Base-by-base conservation (phyloP, 2,888 invertebrate genomes). In the Apamea sordens region DNA sequence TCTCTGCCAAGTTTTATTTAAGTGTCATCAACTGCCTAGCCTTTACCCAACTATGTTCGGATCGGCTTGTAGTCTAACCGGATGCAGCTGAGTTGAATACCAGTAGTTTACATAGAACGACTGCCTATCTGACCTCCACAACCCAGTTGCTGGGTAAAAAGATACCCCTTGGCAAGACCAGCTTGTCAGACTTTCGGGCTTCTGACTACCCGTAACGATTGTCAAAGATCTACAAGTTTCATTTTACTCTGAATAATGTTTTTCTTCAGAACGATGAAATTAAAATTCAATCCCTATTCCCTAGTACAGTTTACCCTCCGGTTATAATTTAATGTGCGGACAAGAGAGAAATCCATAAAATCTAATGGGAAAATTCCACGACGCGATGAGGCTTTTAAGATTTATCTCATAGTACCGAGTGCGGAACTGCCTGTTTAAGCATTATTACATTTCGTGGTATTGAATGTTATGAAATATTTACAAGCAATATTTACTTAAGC, bases 261-360 rank as follows among this genome's bases (percentile, higher is more conserved):
- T 87, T 88, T 87, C 89, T 90, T 86, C 84, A 90, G 91, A 89
- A 85, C 88, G 89, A 90, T 89, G 88, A 93, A 94, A 94, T 94
- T 94, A 92, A 94, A 95, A 94, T 95, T 93, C 92, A 93, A 93
- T 94, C 91, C 90, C 90, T 87, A 93, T 93, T 94, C 91, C 90
- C 89, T 87, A 89, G 90, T 92, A 88, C 92, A 90, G 89, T 93
- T 94, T 93, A 92, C 93, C 93, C 94, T 92, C 92, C 90, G 90
- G 93, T 95, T 94, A 94, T 95, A 95, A 96, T 96, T 96, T 95
- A 95, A 96, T 95, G 94, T 93, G 93, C 94, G 94, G 94, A 94
- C 94, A 94, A 94, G 94, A 93, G 93, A 90, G 93, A 94, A 94
- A 95, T 95, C 95, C 95, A 95, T 96, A 95, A 96, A 96, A 95